Evolutionary conservation across 2,888 invertebrate species (phyloP), one percentile per base, ranked within the genome.

Genomic region (Shargacucullia verbasci): DNA sequence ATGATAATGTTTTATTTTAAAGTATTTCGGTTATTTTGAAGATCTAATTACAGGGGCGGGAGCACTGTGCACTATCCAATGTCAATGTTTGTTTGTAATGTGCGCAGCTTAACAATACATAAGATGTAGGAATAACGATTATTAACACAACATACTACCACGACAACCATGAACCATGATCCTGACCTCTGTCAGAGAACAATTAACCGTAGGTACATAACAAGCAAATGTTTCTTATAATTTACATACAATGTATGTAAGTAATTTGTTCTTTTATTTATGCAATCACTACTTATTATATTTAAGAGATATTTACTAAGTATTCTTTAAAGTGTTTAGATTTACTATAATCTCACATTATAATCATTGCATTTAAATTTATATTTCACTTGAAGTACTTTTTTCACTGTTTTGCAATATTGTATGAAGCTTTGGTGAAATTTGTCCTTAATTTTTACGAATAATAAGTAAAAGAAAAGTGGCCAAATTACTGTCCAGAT

Each of bases 401-500:
- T 37, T 59, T 13, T 68, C 69, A 56, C 76, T 81, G 78, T 78
- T 76, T 82, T 78, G 78, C 80, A 80, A 79, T 76, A 78, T 76
- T 78, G 55, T 77, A 76, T 78, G 70, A 79, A 76, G 80, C 79
- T 81, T 81, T 77, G 76, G 77, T 81, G 73, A 79, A 75, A 76
- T 81, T 82, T 82, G 81, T 82, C 81, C 76, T 43, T 78, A 82
- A 81, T 81, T 79, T n/a, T 76, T 75, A 78, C 70, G 53, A 73
- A 72, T 84, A 84, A 83, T 86, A 81, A 86, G 75, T 83, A 82
- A 87, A 88, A 86, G 86, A 91, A 88, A 89, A 87, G 93, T 87
- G 91, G 93, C 93, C 93, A 93, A 93, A 93, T 91, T 90, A 88
- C 87, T 92, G 92, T 92, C 93, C 93, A 91, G 86, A 68, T 50